Conservation (phyloP, 2,888 invertebrate genomes). For the Lymantria monacha region DNA sequence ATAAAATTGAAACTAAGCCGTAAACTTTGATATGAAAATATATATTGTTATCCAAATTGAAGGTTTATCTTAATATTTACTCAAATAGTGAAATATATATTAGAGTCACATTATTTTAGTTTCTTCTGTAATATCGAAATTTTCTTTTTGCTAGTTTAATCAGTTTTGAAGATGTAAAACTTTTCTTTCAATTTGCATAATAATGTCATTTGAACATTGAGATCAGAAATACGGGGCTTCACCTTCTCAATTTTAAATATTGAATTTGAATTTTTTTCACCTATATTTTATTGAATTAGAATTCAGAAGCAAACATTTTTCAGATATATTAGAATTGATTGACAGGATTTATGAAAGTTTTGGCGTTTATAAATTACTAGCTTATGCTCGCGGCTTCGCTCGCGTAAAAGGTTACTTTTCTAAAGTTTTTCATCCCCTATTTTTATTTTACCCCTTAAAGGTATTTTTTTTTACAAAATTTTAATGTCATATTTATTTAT, state of each 20-base stretch:
- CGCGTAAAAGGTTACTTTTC: no score
- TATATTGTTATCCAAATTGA: not conserved
- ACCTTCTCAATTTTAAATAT: conserved; percentile 13
- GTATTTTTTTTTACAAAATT: no score
- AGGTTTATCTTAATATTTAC: not conserved
- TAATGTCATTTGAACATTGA: conserved; percentile 29
- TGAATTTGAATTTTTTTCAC: conserved; percentile 7
- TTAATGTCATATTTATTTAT: no score
- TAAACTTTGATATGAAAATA: not conserved
- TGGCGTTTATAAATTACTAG: not conserved
- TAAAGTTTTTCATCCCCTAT: no score
- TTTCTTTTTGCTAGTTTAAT: conserved; percentile 25
- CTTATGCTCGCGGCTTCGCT: no score
- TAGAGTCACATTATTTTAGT: conserved; percentile 11
- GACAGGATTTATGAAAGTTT: not conserved
- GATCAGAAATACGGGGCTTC: conserved; percentile 13
- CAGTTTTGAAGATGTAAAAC: conserved; percentile 23
- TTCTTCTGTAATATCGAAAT: conserved; percentile 15
- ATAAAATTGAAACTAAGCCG: no score
- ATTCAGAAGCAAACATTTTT: not conserved
- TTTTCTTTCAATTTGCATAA: conserved; percentile 28
- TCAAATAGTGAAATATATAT: not conserved
- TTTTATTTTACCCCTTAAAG: no score
- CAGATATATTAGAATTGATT: not conserved
- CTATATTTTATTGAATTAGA: not conserved